A percentile compares a stretch with the other conserved stretches of the same genome.
These are phyloP conservation scores for Pheosia gnoma DNA, from an alignment of 2,888 invertebrate species.

Conservation along the genomic window DNA sequence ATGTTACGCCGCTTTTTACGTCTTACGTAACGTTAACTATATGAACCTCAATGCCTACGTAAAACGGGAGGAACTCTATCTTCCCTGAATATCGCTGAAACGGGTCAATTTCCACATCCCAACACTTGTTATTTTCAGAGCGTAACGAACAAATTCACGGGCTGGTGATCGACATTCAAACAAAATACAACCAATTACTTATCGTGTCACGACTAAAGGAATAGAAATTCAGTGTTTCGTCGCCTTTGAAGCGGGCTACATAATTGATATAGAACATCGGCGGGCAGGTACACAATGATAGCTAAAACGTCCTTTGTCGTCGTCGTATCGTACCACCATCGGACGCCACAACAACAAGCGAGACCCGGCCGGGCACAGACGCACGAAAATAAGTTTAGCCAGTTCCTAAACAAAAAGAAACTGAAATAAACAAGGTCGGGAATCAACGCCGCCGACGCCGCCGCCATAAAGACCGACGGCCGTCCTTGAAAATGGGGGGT, in stretches of 20 bases:
- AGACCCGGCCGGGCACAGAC: slow-evolving; percentile 66
- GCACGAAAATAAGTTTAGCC: slow-evolving; percentile 80
- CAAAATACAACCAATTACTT: slow-evolving; percentile 69
- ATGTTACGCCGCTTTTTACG: slow-evolving; percentile 42
- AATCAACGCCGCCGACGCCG: slow-evolving; percentile 83
- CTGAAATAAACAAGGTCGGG: slow-evolving; percentile 84
- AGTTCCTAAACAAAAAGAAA: slow-evolving; percentile 84
- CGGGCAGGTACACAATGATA: slow-evolving; percentile 46
- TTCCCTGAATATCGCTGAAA: slow-evolving; percentile 34
- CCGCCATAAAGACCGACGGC: slow-evolving; percentile 84
- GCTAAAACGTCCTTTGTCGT: slow-evolving; percentile 47
- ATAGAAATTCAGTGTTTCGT: slow-evolving; percentile 52
- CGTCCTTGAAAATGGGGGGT: slow-evolving; percentile 84
- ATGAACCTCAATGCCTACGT: slow-evolving; percentile 6
- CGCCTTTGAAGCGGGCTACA: slow-evolving; percentile 56
- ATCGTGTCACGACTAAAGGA: slow-evolving; percentile 55
- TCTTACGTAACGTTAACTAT: slow-evolving; percentile 24
- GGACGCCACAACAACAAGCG: slow-evolving; percentile 64
- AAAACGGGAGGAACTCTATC: slow-evolving; percentile 22
- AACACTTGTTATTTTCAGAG: slow-evolving; percentile 54
- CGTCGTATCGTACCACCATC: slow-evolving; percentile 55
- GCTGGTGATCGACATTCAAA: slow-evolving; percentile 61
- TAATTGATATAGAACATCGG: slow-evolving; percentile 57
- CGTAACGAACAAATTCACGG: slow-evolving; percentile 62
- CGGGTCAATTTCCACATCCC: slow-evolving; percentile 41